A percentile compares a stretch with the other conserved stretches of the same genome.
Evolutionary conservation across 2,113 vertebrate species (phyloP).

Genomic region (Solenodon paradoxus): DNA sequence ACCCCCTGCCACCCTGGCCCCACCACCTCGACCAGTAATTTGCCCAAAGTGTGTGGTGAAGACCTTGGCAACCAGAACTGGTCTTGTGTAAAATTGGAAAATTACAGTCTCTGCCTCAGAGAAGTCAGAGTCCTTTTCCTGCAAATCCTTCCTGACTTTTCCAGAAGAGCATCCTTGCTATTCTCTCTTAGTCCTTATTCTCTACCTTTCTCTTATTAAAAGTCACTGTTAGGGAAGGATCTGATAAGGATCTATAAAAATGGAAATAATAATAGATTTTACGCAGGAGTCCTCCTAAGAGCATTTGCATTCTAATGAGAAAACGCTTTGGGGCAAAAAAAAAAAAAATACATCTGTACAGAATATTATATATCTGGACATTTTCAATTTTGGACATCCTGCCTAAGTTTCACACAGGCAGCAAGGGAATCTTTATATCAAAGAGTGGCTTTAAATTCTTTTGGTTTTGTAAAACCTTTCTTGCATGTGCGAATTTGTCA

Average conservation of each 20-base stretch:
- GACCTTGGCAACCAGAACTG: background rate
- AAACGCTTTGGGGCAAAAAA: background rate
- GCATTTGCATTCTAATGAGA: background rate
- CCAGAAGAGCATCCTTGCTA: background rate
- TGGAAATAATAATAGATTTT: background rate
- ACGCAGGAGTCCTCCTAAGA: background rate
- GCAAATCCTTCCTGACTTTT: background rate
- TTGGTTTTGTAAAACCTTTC: background rate
- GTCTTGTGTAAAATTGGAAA: background rate
- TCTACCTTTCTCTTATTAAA: background rate
- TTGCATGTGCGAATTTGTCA: background rate
- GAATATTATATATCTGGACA: background rate
- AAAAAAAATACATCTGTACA: background rate
- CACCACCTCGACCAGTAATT: too few species aligned
- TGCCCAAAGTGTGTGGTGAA: background rate
- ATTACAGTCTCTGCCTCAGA: background rate
- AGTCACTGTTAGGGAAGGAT: background rate
- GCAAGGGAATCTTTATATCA: background rate
- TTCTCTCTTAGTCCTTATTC: background rate
- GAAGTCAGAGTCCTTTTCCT: background rate
- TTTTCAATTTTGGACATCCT: background rate
- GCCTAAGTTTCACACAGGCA: background rate
- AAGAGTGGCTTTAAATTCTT: background rate
- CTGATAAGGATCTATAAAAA: background rate
- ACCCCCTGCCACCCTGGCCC: too few species aligned